phyloP scores from a whole-genome alignment of 2,888 invertebrate species.

The Acanthoscelides obtectus region DNA sequence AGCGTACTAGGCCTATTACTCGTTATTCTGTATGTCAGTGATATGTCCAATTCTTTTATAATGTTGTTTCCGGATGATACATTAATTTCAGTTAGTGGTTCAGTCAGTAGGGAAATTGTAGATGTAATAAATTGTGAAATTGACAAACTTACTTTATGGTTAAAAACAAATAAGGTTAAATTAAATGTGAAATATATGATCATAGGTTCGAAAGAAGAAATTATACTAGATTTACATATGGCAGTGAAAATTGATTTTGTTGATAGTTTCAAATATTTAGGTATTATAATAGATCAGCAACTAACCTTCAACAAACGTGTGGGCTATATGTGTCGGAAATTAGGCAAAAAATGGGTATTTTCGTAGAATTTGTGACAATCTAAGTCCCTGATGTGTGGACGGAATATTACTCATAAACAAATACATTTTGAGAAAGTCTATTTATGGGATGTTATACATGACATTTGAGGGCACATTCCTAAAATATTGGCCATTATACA shows the following conservation, averaged over 20 bases:
- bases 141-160: neutral
- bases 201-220: no score
- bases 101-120: neutral
- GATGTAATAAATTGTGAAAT: neutral
- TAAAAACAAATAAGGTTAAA: neutral
- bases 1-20: neutral
- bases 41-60: neutral
- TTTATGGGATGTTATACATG: no score
- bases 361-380: neutral
- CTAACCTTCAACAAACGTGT: neutral
- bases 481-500: no score
- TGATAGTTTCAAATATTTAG: neutral
- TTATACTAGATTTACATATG: no score
- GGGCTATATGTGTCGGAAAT: neutral
- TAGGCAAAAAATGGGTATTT: neutral
- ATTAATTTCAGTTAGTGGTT: neutral
- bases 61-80: neutral
- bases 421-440: no score
- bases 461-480: no score
- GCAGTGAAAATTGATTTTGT: neutral
- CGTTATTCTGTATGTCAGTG: no score
- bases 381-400: neutral
- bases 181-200: neutral
- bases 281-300: neutral
- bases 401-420: no score